phyloP scores from a whole-genome alignment of 2,797 vertebrate species.

The Avahi laniger region DNA sequence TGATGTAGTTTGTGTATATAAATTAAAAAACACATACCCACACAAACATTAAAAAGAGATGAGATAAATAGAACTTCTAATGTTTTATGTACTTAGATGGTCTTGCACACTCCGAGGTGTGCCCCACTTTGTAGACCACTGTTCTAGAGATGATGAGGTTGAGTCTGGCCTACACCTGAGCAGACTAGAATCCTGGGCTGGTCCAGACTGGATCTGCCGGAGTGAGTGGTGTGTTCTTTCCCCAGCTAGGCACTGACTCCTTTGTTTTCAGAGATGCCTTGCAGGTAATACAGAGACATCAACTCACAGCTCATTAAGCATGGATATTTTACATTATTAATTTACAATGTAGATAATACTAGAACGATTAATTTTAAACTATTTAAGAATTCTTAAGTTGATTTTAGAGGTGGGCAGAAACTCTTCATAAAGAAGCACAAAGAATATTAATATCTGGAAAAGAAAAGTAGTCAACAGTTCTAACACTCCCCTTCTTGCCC shows the following conservation, averaged over 20 bases:
- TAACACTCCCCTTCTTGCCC: neutral
- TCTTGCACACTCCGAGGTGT: neutral
- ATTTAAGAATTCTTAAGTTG: constrained; percentile 15
- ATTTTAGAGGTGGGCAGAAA: neutral
- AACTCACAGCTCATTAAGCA: neutral
- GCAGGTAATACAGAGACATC: neutral
- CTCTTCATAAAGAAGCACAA: neutral
- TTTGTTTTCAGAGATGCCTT: neutral
- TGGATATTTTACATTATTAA: neutral
- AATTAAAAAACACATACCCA: neutral
- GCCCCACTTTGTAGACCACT: neutral
- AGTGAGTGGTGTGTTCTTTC: neutral
- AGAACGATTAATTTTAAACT: constrained; percentile 33
- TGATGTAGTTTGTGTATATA: neutral
- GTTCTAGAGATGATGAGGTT: neutral
- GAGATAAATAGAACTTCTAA: neutral
- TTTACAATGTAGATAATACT: neutral
- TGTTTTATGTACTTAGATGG: neutral
- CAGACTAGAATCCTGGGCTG: neutral
- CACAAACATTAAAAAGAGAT: neutral
- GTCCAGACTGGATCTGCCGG: neutral
- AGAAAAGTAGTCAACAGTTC: neutral
- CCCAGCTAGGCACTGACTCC: neutral
- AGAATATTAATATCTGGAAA: neutral
- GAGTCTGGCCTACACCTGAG: neutral